Conservation (phyloP, 2,797 vertebrate species). For the Eurystomus glaucurus region DNA sequence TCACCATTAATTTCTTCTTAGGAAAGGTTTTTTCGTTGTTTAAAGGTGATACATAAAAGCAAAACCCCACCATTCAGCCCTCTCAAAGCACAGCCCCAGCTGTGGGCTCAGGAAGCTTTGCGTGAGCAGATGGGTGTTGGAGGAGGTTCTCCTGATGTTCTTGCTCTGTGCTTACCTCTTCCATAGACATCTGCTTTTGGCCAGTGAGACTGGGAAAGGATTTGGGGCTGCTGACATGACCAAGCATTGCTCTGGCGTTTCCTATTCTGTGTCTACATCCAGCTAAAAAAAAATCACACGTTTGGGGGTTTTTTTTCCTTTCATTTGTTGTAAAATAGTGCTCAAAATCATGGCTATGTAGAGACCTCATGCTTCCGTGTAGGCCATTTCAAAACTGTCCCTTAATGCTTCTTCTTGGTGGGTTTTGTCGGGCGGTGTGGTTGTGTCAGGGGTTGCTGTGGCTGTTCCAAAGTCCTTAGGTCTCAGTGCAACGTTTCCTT, state of each 20-base stretch:
- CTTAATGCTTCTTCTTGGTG: neutral
- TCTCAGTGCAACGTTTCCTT: neutral
- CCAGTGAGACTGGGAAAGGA: neutral
- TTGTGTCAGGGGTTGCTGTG: neutral
- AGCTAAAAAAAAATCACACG: neutral
- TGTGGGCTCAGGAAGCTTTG: neutral
- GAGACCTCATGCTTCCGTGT: neutral
- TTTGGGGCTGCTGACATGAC: neutral
- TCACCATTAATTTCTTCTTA: neutral
- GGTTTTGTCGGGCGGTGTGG: neutral
- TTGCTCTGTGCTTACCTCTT: neutral
- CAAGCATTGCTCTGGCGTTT: neutral
- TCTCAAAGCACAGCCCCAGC: neutral
- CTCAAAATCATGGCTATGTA: neutral
- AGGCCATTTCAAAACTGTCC: neutral
- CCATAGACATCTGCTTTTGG: neutral
- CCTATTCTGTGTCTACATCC: neutral
- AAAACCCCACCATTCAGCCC: neutral
- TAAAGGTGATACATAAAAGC: neutral
- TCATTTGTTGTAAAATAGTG: neutral
- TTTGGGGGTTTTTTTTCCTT: rapidly evolving
- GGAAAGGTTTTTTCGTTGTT: neutral
- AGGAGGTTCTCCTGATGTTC: neutral
- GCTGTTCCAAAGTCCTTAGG: neutral
- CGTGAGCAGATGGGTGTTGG: rapidly evolving